These are phyloP conservation scores for Sardina pilchardus DNA, from an alignment of 2,113 vertebrate species.

Conservation along the genomic window DNA sequence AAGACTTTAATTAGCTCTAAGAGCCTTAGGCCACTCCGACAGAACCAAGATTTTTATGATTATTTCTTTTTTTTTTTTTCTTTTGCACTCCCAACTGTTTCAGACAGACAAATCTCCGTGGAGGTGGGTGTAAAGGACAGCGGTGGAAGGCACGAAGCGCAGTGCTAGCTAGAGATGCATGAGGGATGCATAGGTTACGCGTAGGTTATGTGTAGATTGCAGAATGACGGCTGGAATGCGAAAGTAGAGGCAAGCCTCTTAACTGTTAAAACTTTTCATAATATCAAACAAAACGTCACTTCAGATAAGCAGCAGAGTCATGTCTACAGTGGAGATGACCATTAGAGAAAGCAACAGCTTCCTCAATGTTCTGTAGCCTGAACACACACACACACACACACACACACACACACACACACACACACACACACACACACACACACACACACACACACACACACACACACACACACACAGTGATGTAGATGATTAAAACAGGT, in stretches of 20 bases:
- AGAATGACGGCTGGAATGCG: not conserved
- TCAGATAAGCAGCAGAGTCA: not conserved
- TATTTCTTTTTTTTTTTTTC: not conserved
- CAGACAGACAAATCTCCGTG: not conserved
- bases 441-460: conserved; percentile 4
- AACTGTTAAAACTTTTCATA: not conserved
- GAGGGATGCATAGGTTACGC: not conserved
- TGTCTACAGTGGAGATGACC: not conserved
- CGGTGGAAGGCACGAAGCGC: not conserved
- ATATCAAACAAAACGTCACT: not conserved
- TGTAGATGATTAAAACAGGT: not conserved
- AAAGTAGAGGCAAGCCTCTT: not conserved
- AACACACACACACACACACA: not conserved
- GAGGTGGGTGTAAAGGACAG: not conserved
- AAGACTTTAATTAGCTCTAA: conserved; percentile 26
- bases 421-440: not conserved
- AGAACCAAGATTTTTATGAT: not conserved
- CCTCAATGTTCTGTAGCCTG: not conserved
- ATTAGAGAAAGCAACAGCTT: not conserved
- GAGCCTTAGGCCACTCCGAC: not conserved
- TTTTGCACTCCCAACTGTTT: not conserved
- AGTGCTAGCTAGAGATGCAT: not conserved
- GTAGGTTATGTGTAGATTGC: not conserved
- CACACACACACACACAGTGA: not conserved
- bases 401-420: not conserved